Percentiles rank a stretch among this genome's conserved stretches.
Conservation (phyloP, 2,888 invertebrate species). For the Drosophila atroscutellata region DNA sequence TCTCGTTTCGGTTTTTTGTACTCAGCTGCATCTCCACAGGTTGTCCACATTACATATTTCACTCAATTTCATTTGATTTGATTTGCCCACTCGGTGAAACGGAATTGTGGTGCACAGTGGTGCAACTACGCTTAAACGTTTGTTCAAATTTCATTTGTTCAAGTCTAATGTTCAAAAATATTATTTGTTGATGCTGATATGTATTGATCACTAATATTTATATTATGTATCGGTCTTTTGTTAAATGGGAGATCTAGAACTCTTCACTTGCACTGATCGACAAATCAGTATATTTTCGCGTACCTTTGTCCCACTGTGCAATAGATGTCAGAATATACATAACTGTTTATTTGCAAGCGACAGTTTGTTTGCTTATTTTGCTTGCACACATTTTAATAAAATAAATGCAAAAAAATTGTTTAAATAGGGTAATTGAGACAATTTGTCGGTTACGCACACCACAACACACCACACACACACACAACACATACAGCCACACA, state of each 20-base stretch:
- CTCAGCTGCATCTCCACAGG: slow-evolving; percentile 52
- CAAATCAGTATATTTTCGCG: background rate
- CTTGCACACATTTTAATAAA: slow-evolving; percentile 77
- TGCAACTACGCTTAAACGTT: background rate
- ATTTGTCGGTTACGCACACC: slow-evolving; percentile 75
- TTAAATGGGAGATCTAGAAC: background rate
- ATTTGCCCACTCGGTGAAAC: slow-evolving; percentile 55
- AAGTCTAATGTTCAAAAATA: background rate
- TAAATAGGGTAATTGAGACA: slow-evolving; percentile 84
- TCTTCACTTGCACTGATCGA: background rate
- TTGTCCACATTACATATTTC: slow-evolving; percentile 46
- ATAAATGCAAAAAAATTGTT: slow-evolving; percentile 79
- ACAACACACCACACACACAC: slow-evolving; percentile 11
- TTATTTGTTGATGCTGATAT: background rate
- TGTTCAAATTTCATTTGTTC: background rate
- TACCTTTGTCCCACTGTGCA: slow-evolving; percentile 42
- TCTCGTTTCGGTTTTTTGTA: slow-evolving; percentile 18
- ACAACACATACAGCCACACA: too few species aligned
- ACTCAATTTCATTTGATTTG: slow-evolving; percentile 74
- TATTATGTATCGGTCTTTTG: too few species aligned
- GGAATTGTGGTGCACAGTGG: slow-evolving; percentile 58
- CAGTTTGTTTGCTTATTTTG: slow-evolving; percentile 54
- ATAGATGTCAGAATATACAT: slow-evolving; percentile 18
- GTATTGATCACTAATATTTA: too few species aligned
- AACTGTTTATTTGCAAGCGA: slow-evolving; percentile 44